These are phyloP conservation scores for Acanthosepion esculentum DNA, from an alignment of 2,888 invertebrate genomes.

Conservation along the genomic window DNA sequence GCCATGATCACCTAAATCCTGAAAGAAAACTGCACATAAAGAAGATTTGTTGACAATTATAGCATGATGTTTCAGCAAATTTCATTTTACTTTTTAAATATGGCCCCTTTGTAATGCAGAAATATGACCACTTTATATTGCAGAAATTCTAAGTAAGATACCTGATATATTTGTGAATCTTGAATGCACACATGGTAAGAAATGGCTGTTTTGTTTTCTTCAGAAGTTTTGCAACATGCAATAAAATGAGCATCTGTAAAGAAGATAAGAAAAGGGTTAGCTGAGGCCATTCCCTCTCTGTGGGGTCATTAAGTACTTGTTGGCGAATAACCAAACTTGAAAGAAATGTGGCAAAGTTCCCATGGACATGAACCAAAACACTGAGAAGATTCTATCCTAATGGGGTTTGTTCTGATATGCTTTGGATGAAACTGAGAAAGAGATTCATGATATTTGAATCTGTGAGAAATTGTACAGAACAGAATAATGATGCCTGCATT, in stretches of 20 bases:
- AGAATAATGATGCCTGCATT: not conserved
- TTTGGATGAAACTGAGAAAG: not conserved
- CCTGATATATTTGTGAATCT: not conserved
- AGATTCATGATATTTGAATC: not conserved
- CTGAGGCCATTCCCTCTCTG: not conserved
- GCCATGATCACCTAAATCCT: no score
- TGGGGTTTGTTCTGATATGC: not conserved
- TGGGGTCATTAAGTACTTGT: not conserved
- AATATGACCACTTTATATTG: no score
- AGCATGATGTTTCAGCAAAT: no score
- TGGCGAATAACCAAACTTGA: not conserved
- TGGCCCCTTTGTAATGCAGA: no score
- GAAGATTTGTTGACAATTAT: no score
- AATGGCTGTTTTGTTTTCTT: not conserved
- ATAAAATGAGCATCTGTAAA: not conserved
- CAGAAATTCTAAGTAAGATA: no score
- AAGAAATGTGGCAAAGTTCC: not conserved
- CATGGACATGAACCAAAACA: slow-evolving; percentile 6
- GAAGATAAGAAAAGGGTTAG: not conserved
- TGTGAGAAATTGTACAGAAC: not conserved
- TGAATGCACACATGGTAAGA: not conserved
- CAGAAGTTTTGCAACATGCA: not conserved
- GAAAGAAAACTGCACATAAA: no score
- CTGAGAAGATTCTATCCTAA: not conserved
- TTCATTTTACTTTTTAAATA: no score